These are phyloP conservation scores for Anser brachyrhynchus DNA, from an alignment of 2,113 vertebrate species.

Conservation along the genomic window DNA sequence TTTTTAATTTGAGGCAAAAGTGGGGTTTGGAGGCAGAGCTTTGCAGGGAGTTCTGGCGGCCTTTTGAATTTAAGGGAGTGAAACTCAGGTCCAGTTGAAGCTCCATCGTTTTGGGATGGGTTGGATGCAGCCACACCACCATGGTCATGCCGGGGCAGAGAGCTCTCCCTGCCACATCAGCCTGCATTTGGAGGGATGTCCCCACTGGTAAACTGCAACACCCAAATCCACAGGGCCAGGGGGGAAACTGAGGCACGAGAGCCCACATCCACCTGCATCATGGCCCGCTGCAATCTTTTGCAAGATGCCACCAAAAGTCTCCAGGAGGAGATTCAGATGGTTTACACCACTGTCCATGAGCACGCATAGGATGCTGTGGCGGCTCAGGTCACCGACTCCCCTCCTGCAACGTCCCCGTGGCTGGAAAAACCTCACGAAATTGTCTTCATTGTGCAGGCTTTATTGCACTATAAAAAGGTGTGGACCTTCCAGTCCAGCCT, in stretches of 20 bases:
- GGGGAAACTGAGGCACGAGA: background rate
- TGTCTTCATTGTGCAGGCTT: constrained; percentile 22
- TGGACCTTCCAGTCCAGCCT: constrained; percentile 27
- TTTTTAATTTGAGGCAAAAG: background rate
- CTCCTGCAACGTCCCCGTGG: background rate
- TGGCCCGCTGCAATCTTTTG: background rate
- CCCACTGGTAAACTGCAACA: accelerated
- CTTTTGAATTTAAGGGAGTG: background rate
- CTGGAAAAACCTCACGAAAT: background rate
- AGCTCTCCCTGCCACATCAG: background rate
- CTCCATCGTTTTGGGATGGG: background rate
- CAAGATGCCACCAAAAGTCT: background rate
- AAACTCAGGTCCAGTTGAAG: background rate
- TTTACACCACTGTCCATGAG: accelerated
- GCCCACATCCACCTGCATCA: background rate
- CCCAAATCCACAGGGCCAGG: background rate
- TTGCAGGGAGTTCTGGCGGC: background rate
- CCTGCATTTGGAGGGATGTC: too few relatives aligned
- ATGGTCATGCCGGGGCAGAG: background rate
- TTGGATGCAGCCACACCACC: background rate
- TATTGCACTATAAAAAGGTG: constrained; percentile 53
- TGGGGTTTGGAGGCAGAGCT: background rate
- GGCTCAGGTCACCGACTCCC: background rate
- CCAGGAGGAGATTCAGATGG: background rate
- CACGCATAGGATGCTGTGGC: accelerated